A percentile compares a stretch with the other conserved stretches of the same genome.
These are phyloP conservation scores for Dendrolimus pini DNA, from an alignment of 2,888 invertebrate genomes.

Conservation along the genomic window DNA sequence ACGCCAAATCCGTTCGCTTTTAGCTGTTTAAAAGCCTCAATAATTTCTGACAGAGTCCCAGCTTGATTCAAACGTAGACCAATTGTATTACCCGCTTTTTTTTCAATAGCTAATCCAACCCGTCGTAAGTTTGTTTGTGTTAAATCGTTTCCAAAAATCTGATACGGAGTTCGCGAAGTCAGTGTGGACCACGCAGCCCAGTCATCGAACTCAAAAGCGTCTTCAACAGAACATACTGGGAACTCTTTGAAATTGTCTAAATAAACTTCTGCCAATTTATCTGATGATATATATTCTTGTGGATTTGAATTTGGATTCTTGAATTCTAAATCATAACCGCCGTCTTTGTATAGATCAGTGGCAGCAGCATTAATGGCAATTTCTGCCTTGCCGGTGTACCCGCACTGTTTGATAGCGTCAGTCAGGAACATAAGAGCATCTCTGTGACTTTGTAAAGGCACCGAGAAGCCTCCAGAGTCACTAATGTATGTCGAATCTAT, in stretches of 20 bases:
- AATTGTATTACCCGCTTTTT: constrained; percentile 96
- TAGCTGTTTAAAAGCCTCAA: constrained; percentile 92
- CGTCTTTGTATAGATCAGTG: constrained; percentile 93
- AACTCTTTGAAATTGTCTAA: constrained; percentile 92
- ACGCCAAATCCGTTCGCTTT: constrained; percentile 97
- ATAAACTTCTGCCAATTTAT: constrained; percentile 90
- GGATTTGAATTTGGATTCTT: constrained; percentile 95
- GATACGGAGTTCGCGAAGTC: constrained; percentile 81
- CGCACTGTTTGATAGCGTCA: constrained; percentile 93
- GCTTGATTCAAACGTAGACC: constrained; percentile 98
- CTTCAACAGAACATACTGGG: constrained; percentile 95
- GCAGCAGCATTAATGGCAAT: constrained; percentile 99
- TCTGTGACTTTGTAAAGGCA: constrained; percentile 95
- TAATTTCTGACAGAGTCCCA: constrained; percentile 97
- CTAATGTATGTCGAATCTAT: constrained; percentile 96
- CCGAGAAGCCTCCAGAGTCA: constrained; percentile 98
- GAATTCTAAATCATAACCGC: constrained; percentile 96
- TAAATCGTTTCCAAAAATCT: constrained; percentile 95
- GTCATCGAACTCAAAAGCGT: constrained; percentile 98
- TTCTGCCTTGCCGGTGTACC: constrained; percentile 92
- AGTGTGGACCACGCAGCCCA: constrained; percentile 96
- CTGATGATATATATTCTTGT: constrained; percentile 86
- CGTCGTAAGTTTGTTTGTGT: constrained; percentile 94
- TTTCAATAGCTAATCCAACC: constrained; percentile 93
- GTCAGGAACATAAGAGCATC: constrained; percentile 91